A percentile compares a stretch with the other conserved stretches of the same genome.
These are phyloP conservation scores for Synodontis membranacea DNA, from an alignment of 2,113 vertebrate genomes.

Conservation along the genomic window DNA sequence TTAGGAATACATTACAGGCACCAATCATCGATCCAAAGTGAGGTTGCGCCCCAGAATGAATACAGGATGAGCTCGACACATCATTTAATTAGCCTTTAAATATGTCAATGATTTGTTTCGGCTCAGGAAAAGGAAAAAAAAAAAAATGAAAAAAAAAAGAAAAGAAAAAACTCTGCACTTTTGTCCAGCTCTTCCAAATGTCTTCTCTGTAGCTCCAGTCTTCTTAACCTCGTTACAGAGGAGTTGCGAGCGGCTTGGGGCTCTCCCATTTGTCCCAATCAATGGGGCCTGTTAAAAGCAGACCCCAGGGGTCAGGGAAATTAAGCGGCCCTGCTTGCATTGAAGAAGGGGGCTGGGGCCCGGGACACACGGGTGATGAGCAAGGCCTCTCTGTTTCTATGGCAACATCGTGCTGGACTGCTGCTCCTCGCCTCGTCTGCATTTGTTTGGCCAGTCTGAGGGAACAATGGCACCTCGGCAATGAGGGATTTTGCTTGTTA, in stretches of 20 bases:
- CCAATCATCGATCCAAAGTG: conserved; percentile 60
- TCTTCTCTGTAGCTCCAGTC: conserved; percentile 62
- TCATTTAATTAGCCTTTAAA: conserved; percentile 75
- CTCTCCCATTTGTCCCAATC: conserved; percentile 75
- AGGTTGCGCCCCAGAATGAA: conserved; percentile 60
- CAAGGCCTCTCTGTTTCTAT: conserved; percentile 51
- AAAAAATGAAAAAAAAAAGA: too few relatives aligned
- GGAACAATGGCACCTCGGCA: conserved; percentile 47
- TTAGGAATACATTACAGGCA: conserved; percentile 66
- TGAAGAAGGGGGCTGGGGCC: conserved; percentile 59
- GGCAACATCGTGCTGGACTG: conserved; percentile 44
- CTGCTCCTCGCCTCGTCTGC: conserved; percentile 43
- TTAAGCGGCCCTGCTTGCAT: conserved; percentile 72
- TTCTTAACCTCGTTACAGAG: conserved; percentile 73
- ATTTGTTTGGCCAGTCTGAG: conserved; percentile 51
- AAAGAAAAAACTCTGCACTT: conserved; percentile 54
- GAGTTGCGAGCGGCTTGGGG: conserved; percentile 58
- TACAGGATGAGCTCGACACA: conserved; percentile 52
- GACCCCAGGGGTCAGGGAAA: conserved; percentile 73
- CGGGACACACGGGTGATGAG: conserved; percentile 47
- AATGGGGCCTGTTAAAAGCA: conserved; percentile 74
- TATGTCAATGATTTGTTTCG: conserved; percentile 67
- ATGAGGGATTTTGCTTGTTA: conserved; percentile 27
- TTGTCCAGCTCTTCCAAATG: conserved; percentile 50
- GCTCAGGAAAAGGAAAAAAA: conserved; percentile 13